A percentile compares a stretch with the other conserved stretches of the same genome.
These are phyloP conservation scores for Mixornis gularis DNA, from an alignment of 2,113 vertebrate genomes.

Conservation along the genomic window DNA sequence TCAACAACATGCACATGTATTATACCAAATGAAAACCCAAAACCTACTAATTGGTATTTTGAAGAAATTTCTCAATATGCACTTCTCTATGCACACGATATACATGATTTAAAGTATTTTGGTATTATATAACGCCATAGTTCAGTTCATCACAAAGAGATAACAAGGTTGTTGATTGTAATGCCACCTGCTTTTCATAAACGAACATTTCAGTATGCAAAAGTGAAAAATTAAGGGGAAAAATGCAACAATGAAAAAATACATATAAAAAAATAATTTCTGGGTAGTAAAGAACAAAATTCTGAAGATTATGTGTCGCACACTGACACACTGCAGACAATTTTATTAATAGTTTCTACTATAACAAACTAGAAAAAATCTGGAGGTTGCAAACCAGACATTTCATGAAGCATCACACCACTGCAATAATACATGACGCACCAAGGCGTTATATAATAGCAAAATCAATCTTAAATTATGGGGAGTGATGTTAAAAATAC, in stretches of 20 bases:
- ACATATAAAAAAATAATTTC: neutral
- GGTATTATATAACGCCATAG: slow-evolving; percentile 61
- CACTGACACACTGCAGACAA: neutral
- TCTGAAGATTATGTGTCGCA: neutral
- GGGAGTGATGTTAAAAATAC: neutral
- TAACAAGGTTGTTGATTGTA: neutral
- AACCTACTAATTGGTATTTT: neutral
- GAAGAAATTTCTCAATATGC: neutral
- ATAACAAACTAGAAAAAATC: neutral
- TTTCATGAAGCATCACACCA: neutral
- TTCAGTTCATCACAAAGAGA: neutral
- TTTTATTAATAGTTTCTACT: neutral
- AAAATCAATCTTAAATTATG: neutral
- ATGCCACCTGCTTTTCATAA: slow-evolving; percentile 60
- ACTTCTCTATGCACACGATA: neutral
- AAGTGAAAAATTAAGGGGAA: neutral
- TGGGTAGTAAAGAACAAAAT: neutral
- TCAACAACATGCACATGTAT: neutral
- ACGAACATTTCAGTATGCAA: neutral
- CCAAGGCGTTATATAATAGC: slow-evolving; percentile 61
- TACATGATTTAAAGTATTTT: neutral
- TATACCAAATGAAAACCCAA: neutral
- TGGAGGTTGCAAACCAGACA: neutral
- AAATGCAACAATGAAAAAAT: neutral
- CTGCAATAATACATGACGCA: neutral